Evolutionary conservation across 2,797 vertebrate species (phyloP).

Genomic region (Tragopan temminckii): DNA sequence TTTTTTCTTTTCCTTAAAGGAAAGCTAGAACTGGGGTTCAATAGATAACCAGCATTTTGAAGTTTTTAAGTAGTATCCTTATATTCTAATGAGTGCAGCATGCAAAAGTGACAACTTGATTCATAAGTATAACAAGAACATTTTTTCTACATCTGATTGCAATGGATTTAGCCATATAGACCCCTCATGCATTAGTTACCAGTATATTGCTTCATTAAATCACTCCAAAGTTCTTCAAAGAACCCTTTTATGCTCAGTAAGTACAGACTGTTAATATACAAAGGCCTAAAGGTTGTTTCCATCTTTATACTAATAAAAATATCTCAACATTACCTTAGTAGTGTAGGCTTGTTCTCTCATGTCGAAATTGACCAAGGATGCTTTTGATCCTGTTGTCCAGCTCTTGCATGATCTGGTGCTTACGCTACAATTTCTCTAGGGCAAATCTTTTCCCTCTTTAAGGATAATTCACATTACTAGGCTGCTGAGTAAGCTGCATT

Average conservation of each 20-base stretch:
- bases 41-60: not conserved
- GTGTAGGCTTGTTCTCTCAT: not conserved
- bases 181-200: not conserved
- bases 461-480: not conserved
- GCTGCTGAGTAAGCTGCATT: not conserved
- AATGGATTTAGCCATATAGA: constrained; percentile 57
- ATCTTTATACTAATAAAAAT: not conserved
- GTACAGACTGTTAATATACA: not conserved
- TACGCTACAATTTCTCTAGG: rapidly evolving
- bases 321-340: not conserved
- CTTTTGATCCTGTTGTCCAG: not conserved
- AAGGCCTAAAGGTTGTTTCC: not conserved
- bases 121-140: not conserved
- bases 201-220: constrained; percentile 35
- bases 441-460: not conserved
- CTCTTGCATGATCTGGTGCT: not conserved
- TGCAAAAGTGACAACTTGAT: not conserved
- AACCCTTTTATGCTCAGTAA: not conserved
- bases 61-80: not conserved
- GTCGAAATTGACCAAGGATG: not conserved
- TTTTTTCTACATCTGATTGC: constrained; percentile 15
- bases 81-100: not conserved
- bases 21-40: rapidly evolving
- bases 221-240: not conserved
- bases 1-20: not conserved